phyloP scores from a whole-genome alignment of 2,888 invertebrate genomes.

The Melolontha melolontha region DNA sequence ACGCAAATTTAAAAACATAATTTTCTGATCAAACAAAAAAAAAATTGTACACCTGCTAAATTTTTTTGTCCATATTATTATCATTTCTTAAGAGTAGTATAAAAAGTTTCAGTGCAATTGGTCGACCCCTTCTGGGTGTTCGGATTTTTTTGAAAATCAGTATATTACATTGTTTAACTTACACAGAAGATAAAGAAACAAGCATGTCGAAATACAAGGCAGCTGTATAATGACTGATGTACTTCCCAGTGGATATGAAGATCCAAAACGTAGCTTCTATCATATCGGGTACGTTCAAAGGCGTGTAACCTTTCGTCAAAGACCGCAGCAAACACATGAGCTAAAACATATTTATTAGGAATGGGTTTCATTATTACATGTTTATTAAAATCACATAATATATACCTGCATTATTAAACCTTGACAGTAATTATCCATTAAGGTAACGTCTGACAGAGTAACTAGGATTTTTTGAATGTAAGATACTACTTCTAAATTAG shows the following conservation, averaged over 20 bases:
- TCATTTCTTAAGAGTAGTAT: too few species aligned
- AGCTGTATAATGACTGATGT: slow-evolving; percentile 57
- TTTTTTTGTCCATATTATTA: too few species aligned
- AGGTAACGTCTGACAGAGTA: slow-evolving; percentile 44
- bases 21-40: too few species aligned
- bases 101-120: too few species aligned
- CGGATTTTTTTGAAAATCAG: too few species aligned
- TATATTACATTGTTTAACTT: slow-evolving; percentile 26
- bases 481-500: slow-evolving; percentile 54
- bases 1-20: too few species aligned
- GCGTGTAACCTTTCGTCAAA: slow-evolving; percentile 42
- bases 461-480: slow-evolving; percentile 43
- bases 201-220: slow-evolving; percentile 60
- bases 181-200: slow-evolving; percentile 51
- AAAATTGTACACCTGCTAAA: too few species aligned
- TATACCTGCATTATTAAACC: slow-evolving; percentile 76
- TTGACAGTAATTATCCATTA: slow-evolving; percentile 73
- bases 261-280: slow-evolving; percentile 53
- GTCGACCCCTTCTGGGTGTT: too few species aligned
- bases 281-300: slow-evolving; percentile 43
- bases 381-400: neutral
- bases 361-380: too few species aligned
- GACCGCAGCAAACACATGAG: slow-evolving; percentile 56
- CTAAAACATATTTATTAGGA: slow-evolving; percentile 49
- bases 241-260: slow-evolving; percentile 51